Evolutionary conservation across 1,140 invertebrate genomes (phyloP).

Genomic region (Pararge aegeria): DNA sequence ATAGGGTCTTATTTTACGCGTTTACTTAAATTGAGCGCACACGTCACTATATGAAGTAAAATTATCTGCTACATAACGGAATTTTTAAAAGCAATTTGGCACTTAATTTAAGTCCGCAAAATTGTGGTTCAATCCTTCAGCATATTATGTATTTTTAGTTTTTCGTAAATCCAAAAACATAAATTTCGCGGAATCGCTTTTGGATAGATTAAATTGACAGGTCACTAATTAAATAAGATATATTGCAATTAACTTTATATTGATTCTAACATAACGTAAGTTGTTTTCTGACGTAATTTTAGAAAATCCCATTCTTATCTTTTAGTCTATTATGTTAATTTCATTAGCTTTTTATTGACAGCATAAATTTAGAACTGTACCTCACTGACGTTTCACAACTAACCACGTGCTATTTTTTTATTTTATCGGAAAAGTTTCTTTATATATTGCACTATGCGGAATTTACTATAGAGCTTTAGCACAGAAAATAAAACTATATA

Average conservation of each 20-base stretch:
- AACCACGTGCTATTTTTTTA: conserved; percentile 34
- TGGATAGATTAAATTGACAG: neutral
- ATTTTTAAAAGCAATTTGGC: no score
- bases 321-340: neutral
- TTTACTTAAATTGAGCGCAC: conserved; percentile 4
- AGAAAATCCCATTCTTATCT: neutral
- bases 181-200: neutral
- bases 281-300: neutral
- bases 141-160: no score
- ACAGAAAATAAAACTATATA: no score
- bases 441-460: conserved; percentile 4
- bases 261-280: neutral
- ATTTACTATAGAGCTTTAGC: no score
- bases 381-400: conserved; percentile 18
- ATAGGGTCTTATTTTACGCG: neutral
- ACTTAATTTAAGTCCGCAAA: no score
- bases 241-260: neutral
- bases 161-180: neutral
- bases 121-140: no score
- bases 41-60: neutral
- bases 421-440: conserved; percentile 32
- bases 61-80: neutral
- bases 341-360: neutral
- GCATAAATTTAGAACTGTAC: conserved; percentile 9
- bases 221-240: neutral